Evolutionary conservation across 1,140 invertebrate species (phyloP).

Genomic region (Drosophila busckii): DNA sequence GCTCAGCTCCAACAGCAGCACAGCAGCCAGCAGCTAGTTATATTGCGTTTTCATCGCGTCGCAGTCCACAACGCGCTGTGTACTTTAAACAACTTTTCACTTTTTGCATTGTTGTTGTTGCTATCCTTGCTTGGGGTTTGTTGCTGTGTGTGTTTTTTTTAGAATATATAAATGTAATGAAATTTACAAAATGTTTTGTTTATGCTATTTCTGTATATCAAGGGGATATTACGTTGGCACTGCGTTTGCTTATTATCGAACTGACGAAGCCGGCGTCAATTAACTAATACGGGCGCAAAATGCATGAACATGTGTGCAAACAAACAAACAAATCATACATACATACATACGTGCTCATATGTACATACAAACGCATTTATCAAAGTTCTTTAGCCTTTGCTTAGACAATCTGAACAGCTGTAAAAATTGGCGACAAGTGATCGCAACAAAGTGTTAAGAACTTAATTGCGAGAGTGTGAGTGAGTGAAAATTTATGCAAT

Average conservation of each 20-base stretch:
- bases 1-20: conserved; percentile 15
- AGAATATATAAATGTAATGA: conserved; percentile 24
- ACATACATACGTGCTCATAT: not conserved
- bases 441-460: not conserved
- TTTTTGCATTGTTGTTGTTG: conserved; percentile 36
- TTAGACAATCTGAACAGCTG: conserved; percentile 28
- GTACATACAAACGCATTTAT: conserved; percentile 10
- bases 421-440: conserved; percentile 13
- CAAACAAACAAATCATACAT: not conserved
- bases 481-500: conserved; percentile 12
- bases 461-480: conserved; percentile 12
- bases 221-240: conserved; percentile 1
- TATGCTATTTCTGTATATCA: conserved; percentile 16
- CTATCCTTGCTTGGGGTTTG: conserved; percentile 23
- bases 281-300: conserved; percentile 3
- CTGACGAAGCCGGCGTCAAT: conserved; percentile 10
- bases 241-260: conserved; percentile 19
- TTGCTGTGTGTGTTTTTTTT: conserved; percentile 31
- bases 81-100: conserved; percentile 44
- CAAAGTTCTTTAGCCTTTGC: conserved; percentile 47
- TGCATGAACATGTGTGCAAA: not conserved
- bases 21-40: too few species aligned
- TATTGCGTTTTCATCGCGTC: too few species aligned
- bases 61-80: conserved; percentile 22
- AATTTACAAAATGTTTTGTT: conserved; percentile 13